These are phyloP conservation scores for Galaxias olidus DNA, from an alignment of 2,797 vertebrate genomes.

Conservation along the genomic window DNA sequence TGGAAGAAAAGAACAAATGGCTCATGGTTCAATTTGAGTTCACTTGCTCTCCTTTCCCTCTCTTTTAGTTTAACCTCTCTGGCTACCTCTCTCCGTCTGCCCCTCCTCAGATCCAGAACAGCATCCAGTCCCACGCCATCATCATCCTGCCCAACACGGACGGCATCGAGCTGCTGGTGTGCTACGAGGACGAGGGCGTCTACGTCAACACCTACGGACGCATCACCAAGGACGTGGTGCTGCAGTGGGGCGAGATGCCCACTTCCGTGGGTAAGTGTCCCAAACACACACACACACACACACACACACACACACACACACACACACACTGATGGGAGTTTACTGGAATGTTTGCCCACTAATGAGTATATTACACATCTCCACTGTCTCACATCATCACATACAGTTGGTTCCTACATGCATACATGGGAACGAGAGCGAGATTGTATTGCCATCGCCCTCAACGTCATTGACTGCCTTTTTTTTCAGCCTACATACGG, in stretches of 20 bases:
- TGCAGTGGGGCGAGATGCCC: conserved; percentile 99
- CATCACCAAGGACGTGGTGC: conserved; percentile 90
- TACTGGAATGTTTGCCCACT: neutral
- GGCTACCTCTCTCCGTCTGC: conserved; percentile 20
- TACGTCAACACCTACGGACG: conserved; percentile 89
- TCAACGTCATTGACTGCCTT: neutral
- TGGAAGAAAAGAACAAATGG: too few species aligned
- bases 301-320: conserved; percentile 4
- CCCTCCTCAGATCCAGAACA: conserved; percentile 81
- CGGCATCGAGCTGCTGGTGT: conserved; percentile 88
- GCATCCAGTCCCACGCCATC: conserved; percentile 88
- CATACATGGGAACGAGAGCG: too few species aligned
- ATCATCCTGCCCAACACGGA: conserved; percentile 91
- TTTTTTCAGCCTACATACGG: conserved; percentile 81
- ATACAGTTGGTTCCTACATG: too few species aligned
- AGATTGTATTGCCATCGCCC: too few species aligned
- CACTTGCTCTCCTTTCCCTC: neutral
- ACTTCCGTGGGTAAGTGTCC: conserved; percentile 90
- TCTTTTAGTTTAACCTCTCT: neutral
- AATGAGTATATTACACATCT: neutral
- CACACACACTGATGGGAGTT: too few species aligned
- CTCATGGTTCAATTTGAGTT: neutral
- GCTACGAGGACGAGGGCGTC: conserved; percentile 90
- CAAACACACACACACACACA: neutral
- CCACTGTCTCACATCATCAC: neutral